Percentiles rank a stretch among this genome's conserved stretches.
These are phyloP conservation scores for Sturmia bella DNA, from an alignment of 2,888 invertebrate genomes.

Conservation along the genomic window DNA sequence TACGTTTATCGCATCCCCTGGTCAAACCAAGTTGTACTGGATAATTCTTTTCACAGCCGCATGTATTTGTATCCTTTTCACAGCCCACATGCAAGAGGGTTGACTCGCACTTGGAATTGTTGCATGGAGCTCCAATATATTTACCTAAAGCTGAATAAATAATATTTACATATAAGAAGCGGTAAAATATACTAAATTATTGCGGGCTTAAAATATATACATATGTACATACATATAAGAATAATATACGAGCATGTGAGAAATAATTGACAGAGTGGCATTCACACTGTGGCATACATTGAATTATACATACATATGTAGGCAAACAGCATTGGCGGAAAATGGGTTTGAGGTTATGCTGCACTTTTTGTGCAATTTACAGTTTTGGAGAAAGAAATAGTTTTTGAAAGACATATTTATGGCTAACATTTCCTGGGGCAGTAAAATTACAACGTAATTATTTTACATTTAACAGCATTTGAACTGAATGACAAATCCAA, in stretches of 20 bases:
- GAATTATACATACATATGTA: no score
- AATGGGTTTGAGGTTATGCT: no score
- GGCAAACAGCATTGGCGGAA: no score
- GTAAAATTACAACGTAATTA: no score
- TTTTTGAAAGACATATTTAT: no score
- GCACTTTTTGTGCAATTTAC: no score
- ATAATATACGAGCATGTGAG: neutral
- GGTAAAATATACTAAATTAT: constrained; percentile 1
- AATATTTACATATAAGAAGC: constrained; percentile 65
- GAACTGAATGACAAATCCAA: no score
- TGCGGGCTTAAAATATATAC: neutral
- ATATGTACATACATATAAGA: no score
- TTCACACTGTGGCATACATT: no score
- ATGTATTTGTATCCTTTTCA: constrained; percentile 86
- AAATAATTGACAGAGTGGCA: neutral
- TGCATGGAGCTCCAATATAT: constrained; percentile 91
- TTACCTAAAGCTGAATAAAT: constrained; percentile 86
- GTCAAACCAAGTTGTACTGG: constrained; percentile 90
- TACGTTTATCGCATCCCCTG: constrained; percentile 93
- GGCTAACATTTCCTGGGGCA: no score
- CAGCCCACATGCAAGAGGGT: constrained; percentile 90
- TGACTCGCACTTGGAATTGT: constrained; percentile 86
- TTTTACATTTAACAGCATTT: no score
- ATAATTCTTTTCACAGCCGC: constrained; percentile 91
- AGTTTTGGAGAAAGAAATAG: no score